A percentile compares a stretch with the other conserved stretches of the same genome.
Evolutionary conservation across 2,797 vertebrate genomes (phyloP).

Genomic region (Distichodus sexfasciatus): DNA sequence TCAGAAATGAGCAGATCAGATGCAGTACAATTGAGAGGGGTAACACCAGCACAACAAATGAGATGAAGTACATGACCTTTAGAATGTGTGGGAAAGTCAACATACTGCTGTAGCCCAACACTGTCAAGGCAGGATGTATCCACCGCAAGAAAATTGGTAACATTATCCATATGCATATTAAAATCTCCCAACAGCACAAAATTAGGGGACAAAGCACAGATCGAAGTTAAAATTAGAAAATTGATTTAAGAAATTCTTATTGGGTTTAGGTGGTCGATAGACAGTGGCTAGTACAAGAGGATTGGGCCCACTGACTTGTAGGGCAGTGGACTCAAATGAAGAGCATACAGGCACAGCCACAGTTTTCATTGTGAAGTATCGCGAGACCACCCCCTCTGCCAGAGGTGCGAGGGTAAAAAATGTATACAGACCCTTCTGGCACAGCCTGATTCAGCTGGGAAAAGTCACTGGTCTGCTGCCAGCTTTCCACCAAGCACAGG

Average conservation of each 20-base stretch:
- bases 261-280: too few species aligned
- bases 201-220: too few species aligned
- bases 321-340: too few species aligned
- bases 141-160: too few species aligned
- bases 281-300: too few species aligned
- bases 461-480: background rate
- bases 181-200: too few species aligned
- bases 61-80: slow-evolving; percentile 5
- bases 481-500: background rate
- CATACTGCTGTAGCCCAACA: background rate
- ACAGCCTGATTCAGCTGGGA: background rate
- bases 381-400: background rate
- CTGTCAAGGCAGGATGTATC: background rate
- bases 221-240: too few species aligned
- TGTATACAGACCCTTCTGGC: slow-evolving; percentile 12
- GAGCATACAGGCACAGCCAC: too few species aligned
- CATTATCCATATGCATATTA: too few species aligned
- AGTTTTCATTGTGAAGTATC: too few species aligned
- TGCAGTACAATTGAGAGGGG: background rate
- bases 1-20: background rate
- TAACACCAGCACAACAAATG: background rate
- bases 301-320: too few species aligned
- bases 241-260: too few species aligned
- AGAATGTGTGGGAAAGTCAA: background rate
- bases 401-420: background rate